These are phyloP conservation scores for Phymastichus coffea DNA, from an alignment of 1,140 invertebrate genomes.

Conservation along the genomic window DNA sequence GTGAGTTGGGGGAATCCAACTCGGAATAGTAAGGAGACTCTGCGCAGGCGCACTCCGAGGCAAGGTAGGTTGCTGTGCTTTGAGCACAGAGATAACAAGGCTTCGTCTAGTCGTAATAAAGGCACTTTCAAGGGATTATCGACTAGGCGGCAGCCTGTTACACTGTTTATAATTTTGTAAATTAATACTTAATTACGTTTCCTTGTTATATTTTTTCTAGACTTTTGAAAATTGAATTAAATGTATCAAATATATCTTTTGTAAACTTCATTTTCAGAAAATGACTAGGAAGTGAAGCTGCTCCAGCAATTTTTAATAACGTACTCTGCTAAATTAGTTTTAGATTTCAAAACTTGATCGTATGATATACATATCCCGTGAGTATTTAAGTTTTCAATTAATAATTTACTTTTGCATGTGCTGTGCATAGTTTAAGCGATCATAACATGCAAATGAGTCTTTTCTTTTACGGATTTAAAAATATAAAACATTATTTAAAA, in stretches of 20 bases:
- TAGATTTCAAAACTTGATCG: conserved; percentile 13
- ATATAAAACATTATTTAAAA: conserved; percentile 16
- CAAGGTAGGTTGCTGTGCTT: too few relatives aligned
- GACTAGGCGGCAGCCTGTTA: too few relatives aligned
- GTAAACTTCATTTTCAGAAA: conserved; percentile 22
- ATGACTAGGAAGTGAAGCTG: conserved; percentile 19
- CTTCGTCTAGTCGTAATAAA: too few relatives aligned
- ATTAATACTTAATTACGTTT: too few relatives aligned
- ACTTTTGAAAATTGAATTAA: too few relatives aligned
- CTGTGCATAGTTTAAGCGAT: conserved; percentile 7
- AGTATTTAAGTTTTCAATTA: conserved; percentile 13
- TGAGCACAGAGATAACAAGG: too few relatives aligned
- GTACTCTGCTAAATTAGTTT: conserved; percentile 9
- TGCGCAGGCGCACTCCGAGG: too few relatives aligned
- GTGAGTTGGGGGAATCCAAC: too few relatives aligned
- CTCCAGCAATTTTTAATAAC: neutral
- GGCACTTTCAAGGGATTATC: too few relatives aligned
- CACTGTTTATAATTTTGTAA: too few relatives aligned
- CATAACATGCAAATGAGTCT: conserved; percentile 14
- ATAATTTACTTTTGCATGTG: conserved; percentile 6
- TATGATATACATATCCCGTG: conserved; percentile 22
- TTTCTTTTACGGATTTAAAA: neutral
- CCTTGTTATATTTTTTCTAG: too few relatives aligned
- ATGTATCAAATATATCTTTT: conserved; percentile 27
- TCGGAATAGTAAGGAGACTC: too few relatives aligned